Conservation (phyloP, 2,113 vertebrate genomes). For the Toxotes jaculatrix region DNA sequence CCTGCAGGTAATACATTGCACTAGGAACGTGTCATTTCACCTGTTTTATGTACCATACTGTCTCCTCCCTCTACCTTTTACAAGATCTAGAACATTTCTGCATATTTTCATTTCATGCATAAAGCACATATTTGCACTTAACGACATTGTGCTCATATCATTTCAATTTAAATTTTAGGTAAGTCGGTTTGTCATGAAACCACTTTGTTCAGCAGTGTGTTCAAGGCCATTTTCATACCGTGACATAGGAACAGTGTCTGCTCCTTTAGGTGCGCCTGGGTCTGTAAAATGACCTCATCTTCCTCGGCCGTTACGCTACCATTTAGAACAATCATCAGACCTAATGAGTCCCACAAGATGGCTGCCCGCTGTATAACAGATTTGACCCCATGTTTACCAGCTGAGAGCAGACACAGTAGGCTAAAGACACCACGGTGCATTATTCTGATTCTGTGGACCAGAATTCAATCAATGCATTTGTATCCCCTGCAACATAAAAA, state of each 20-base stretch:
- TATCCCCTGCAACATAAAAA: not conserved
- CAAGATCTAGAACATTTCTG: not conserved
- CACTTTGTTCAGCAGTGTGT: constrained; percentile 3
- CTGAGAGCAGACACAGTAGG: not conserved
- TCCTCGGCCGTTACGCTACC: not conserved
- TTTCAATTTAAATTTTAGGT: not conserved
- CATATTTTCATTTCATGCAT: constrained; percentile 10
- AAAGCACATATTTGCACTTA: not conserved
- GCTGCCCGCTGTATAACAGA: not conserved
- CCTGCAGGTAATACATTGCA: no score
- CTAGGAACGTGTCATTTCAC: no score
- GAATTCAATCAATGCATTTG: not conserved
- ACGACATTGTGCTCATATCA: not conserved
- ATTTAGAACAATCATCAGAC: constrained; percentile 30
- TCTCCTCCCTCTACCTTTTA: no score
- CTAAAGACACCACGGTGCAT: not conserved
- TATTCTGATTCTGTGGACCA: not conserved
- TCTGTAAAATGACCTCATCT: constrained; percentile 30
- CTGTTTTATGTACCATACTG: no score
- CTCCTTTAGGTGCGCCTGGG: constrained; percentile 21
- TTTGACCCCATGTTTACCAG: constrained; percentile 12
- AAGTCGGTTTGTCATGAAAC: not conserved
- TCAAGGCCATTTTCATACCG: constrained; percentile 17
- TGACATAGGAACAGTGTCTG: constrained; percentile 14
- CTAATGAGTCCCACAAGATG: constrained; percentile 22